Base-by-base conservation (phyloP, 2,888 invertebrate genomes). In the Hypselothyrea guttata region DNA sequence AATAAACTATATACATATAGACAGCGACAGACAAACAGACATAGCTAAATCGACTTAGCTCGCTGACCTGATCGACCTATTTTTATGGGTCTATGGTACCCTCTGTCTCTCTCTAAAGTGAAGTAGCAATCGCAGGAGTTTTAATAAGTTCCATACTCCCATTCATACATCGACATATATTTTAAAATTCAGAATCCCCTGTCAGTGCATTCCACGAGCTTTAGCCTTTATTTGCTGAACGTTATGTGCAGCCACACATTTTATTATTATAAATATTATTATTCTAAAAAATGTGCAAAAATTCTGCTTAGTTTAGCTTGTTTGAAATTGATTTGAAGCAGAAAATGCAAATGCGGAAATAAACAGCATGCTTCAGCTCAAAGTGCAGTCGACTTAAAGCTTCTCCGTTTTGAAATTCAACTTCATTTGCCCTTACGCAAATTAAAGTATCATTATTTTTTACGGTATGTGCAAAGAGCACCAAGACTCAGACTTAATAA, bases 361-460 rank as follows among this genome's bases (percentile, higher is more conserved):
- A 51, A 40, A 31, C 45, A 48, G 53, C 48, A 42, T 49, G 38
- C 30, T 37, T 27, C 46, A 4, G 40, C 40, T 9, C 16, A 45
- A 37, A 30, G 16, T 18, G 38, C 47, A 46, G 11, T 9, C 51
- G n/a, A 18, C 40, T 69, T 73, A 42, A 61, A 61, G 59, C 41
- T 22, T 22, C 22, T 22, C 22, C 5, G 22, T 4, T 22, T 22
- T 22, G n/a, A n/a, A 77, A 77, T 77, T 77, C 77, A 74, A 75
- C 65, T 77, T 81, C 61, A 63, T 79, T 73, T 73, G 57, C 64
- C 64, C 71, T 67, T 47, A 60, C 54, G 56, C 61, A 69, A 65
- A 71, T 69, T 77, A 66, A 33, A 71, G 52, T 66, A 69, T 77
- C 75, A 75, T 81, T 75, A 72, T 75, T 69, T 75, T 76, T 61